Base-by-base conservation (phyloP, 2,888 invertebrate genomes). In the Leptura quadrifasciata region DNA sequence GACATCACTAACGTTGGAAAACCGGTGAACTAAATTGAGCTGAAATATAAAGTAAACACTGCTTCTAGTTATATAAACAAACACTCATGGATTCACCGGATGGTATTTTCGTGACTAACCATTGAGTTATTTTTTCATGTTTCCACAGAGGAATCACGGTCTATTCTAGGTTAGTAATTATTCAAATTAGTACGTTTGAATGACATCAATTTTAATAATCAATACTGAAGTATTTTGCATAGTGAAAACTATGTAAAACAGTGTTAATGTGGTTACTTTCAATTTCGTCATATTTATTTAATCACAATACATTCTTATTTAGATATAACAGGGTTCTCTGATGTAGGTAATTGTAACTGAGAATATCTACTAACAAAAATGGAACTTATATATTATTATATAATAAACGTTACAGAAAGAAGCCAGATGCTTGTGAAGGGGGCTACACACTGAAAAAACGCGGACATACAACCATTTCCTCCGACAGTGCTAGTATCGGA, bases 41-140 rank as follows among this genome's bases (percentile, higher is more conserved):
- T 60, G n/a, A 69, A 69, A 20, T 17, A 39, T 69, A 47, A 10
- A 35, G 69, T 69, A 69, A 69, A 69, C 47, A 69, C 39, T 31
- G 24, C 31, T 20, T 20, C 12, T 27, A 63, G 20, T 58, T 58
- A 69, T 20, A 58, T 5, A 27, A 35, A 58, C 21, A 58, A 20
- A 60, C 58, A 18, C 18, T 39, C 17, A 17, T 39, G 55, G 58
- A 39, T 58, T 69, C 39, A 12, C 39, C 15, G 69, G 58, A 69
- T 69, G 31, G 18, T 68, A 68, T 69, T 69, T 58, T 35, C 69
- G 35, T 69, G 57, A 58, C 31, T 31, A 35, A 39, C 21, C 55
- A 17, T 35, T 18, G 18, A 57, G 35, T 21, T 18, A 69, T 8
- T 57, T 69, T 58, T 60, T 69, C n/a, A 39, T 39, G 39, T 63